Evolutionary conservation across 2,888 invertebrate genomes (phyloP), one percentile per base, ranked within the genome.

Genomic region (Agrilus biguttatus): DNA sequence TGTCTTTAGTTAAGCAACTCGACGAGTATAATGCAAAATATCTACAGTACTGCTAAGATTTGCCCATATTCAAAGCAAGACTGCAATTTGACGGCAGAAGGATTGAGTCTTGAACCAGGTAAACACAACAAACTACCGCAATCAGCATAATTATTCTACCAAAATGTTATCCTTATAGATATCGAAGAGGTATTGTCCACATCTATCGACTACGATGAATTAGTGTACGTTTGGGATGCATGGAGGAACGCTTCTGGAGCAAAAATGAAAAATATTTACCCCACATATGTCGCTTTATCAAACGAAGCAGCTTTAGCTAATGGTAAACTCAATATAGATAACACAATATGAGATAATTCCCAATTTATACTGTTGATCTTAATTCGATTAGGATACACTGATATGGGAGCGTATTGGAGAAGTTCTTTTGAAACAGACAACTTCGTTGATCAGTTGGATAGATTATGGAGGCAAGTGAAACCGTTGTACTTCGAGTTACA

Each of bases 201-300:
- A 34, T 75, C 75, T 38, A 68, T 70, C 38, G 67, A 80, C 55
- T 75, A 75, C 48, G 70, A 78, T 43, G 75, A 78, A 58, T 61
- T 83, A 39, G 55, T 67, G 5, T 73, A 77, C 51, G 73, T 73
- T 44, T 83, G 83, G 83, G 70, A 70, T 53, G 69, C 67, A 1
- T 83, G 80, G 71, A 66, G 80, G 49, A 73, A 79, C 53, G 71
- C 65, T 1, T 74, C 78, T 8, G 82, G 82, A 5, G 73, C 63
- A 49, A 71, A 71, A 59, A 75, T 81, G 55, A 65, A 73, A 34
- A 64, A 72, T 0, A 63, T 72, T 43, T 83, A 77, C 58, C 68
- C 70, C 53, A 69, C 72, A 49, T 80, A 78, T 51, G 75, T 80
- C 0, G 57, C 63, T 8, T 67, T 77, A 46, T 74, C 75, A 59